Percentiles rank a stretch among this genome's conserved stretches.
Conservation (phyloP, 2,113 vertebrate species). For the Cepphus grylle region DNA sequence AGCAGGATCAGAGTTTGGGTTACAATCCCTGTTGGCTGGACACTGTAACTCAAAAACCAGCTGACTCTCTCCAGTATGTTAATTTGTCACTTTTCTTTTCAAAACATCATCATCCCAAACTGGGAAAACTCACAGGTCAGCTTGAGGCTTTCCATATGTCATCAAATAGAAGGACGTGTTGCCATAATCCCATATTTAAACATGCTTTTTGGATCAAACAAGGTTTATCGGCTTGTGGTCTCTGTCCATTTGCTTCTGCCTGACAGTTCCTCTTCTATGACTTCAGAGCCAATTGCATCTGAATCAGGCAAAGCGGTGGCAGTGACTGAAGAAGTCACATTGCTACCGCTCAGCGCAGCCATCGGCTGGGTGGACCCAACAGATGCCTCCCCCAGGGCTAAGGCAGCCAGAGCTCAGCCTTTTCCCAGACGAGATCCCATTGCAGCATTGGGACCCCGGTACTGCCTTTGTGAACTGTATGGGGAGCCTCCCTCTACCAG, state of each 20-base stretch:
- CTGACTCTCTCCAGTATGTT: neutral
- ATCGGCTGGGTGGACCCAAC: neutral
- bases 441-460: neutral
- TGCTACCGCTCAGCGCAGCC: neutral
- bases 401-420: neutral
- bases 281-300: neutral
- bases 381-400: neutral
- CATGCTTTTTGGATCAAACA: neutral
- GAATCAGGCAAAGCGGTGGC: neutral
- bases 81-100: neutral
- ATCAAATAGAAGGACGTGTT: neutral
- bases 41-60: neutral
- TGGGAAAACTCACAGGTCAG: neutral
- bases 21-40: neutral
- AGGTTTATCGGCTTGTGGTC: rapidly evolving
- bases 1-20: neutral
- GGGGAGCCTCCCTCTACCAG: neutral
- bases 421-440: neutral
- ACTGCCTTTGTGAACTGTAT: neutral
- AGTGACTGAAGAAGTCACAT: neutral
- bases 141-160: neutral
- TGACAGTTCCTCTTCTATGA: neutral
- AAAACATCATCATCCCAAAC: neutral
- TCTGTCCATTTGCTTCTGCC: neutral
- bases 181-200: neutral